Percentiles rank a stretch among this genome's conserved stretches.
phyloP scores from a whole-genome alignment of 2,797 vertebrate species.

The Sebastes dallii region DNA sequence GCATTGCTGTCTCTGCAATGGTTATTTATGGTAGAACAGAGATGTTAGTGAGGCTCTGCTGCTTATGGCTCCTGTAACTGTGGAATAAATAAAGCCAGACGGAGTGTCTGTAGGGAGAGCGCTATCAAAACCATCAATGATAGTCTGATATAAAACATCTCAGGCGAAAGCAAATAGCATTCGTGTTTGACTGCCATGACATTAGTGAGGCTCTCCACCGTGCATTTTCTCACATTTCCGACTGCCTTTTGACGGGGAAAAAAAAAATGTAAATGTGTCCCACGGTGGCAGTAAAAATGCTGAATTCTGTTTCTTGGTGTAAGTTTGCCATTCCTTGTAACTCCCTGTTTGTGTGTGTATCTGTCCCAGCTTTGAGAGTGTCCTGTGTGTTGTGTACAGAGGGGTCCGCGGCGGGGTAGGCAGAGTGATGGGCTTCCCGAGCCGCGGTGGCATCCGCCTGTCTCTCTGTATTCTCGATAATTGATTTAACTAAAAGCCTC shows the following conservation, averaged over 20 bases:
- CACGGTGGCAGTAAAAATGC: slow-evolving; percentile 63
- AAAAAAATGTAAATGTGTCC: slow-evolving; percentile 58
- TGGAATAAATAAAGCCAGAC: slow-evolving; percentile 76
- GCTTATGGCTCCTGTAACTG: slow-evolving; percentile 72
- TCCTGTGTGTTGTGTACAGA: slow-evolving; percentile 46
- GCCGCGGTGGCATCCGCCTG: slow-evolving; percentile 61
- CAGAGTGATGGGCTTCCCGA: slow-evolving; percentile 69
- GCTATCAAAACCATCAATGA: slow-evolving; percentile 76
- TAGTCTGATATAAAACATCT: slow-evolving; percentile 72
- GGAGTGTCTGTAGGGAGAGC: slow-evolving; percentile 66
- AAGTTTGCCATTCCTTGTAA: slow-evolving; percentile 23
- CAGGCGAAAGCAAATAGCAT: slow-evolving; percentile 74
- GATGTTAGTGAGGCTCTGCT: slow-evolving; percentile 66
- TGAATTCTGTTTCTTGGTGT: slow-evolving; percentile 50
- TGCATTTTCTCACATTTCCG: slow-evolving; percentile 55
- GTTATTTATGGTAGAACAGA: slow-evolving; percentile 78
- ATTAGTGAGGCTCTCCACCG: slow-evolving; percentile 66
- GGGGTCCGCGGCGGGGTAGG: slow-evolving; percentile 48
- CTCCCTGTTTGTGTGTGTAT: slow-evolving; percentile 22
- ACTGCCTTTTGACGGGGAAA: slow-evolving; percentile 47
- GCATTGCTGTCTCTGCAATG: slow-evolving; percentile 66
- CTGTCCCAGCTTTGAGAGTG: slow-evolving; percentile 37
- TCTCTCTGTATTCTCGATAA: slow-evolving; percentile 74
- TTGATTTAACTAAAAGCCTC: slow-evolving; percentile 82
- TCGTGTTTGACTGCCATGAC: slow-evolving; percentile 75